Evolutionary conservation across 2,888 invertebrate genomes (phyloP), one percentile per base, ranked within the genome.

Genomic region (Archips crataeganus): DNA sequence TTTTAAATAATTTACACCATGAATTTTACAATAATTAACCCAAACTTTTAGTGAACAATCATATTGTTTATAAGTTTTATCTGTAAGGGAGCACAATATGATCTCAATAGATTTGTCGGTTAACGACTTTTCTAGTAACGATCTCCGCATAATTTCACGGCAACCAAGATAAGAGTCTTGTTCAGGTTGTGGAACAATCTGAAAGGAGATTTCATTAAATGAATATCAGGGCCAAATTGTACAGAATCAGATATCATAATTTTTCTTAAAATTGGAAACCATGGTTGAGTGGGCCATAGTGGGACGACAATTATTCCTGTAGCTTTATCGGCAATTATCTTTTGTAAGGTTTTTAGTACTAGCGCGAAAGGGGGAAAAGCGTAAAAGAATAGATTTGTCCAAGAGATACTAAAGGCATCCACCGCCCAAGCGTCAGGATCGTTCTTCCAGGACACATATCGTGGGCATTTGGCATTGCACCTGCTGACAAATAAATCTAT

Each of bases 331-430:
- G 15, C 42, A 10, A 75, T 60, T 36, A 68, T 75, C 59, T 75
- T 75, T 67, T 68, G 66, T 15, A 75, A n/a, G 6, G 23, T 23
- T 62, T 62, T 79, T 42, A 42, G 5, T 9, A 62, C 3, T 1
- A 62, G 45, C 2, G 62, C 42, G 11, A 62, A 62, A 15, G 75
- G 82, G 79, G 85, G 8, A 75, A 39, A 10, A 82, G 84, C 71
- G 39, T 71, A 71, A 60, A 71, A 71, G 11, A 15, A 71, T n/a
- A 9, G 10, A 13, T 69, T 65, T 65, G 59, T 59, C 74, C 74
- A 74, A 13, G 74, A 69, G 3, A 74, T 51, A 3, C 70, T 74
- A 13, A 74, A 74, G 0, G 74, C 74, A n/a, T 74, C 69, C 0
- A 67, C 34, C 11, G 67, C 67, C 67, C 71, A 75, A 0, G 75